Percentiles rank a stretch among this genome's conserved stretches.
Evolutionary conservation across 2,113 vertebrate genomes (phyloP).

Genomic region (Microtus montanus): DNA sequence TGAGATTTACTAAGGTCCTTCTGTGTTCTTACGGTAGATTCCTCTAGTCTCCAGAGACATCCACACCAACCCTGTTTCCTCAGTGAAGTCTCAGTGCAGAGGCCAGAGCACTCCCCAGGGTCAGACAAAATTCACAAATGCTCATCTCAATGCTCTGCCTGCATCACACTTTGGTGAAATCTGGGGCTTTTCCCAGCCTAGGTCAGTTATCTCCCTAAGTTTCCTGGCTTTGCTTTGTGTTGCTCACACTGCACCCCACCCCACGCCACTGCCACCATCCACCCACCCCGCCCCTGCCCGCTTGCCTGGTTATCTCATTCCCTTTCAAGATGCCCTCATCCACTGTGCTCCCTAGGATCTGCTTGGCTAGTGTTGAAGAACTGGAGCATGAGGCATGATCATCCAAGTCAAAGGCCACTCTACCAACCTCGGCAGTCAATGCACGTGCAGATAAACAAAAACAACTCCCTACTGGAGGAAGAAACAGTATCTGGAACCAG

Average conservation of each 20-base stretch:
- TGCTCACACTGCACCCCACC: not conserved
- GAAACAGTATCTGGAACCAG: not conserved
- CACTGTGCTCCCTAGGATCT: not conserved
- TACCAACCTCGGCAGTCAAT: not conserved
- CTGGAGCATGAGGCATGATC: fast-evolving
- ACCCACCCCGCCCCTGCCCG: not conserved
- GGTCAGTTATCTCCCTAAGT: not conserved
- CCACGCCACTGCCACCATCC: not conserved
- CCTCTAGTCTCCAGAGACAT: not conserved
- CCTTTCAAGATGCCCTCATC: not conserved
- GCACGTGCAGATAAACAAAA: not conserved
- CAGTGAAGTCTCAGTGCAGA: not conserved
- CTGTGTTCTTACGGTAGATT: not conserved
- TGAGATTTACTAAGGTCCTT: not conserved
- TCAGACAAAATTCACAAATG: not conserved
- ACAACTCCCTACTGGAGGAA: not conserved
- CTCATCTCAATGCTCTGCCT: not conserved
- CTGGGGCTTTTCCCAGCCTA: not conserved
- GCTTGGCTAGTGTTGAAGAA: not conserved
- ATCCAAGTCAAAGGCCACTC: not conserved
- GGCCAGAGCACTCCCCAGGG: not conserved
- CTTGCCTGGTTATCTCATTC: not conserved
- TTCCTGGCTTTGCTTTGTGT: not conserved
- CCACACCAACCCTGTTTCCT: not conserved
- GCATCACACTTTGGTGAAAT: not conserved